A percentile compares a stretch with the other conserved stretches of the same genome.
These are phyloP conservation scores for Trissoscelio sp. DNA, from an alignment of 2,888 invertebrate species.

Conservation along the genomic window DNA sequence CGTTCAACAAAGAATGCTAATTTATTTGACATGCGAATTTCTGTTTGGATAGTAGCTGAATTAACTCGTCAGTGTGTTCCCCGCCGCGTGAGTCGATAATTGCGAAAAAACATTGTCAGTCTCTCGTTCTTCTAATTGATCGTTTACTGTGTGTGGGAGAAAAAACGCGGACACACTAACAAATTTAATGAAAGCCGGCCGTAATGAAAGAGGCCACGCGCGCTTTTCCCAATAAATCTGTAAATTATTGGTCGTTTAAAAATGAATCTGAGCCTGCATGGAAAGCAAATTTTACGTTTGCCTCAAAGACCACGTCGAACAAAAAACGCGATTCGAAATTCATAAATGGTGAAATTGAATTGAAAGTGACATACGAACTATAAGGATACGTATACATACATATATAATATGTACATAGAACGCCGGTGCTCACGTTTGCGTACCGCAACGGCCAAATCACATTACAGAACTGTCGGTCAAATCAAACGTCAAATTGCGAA, in stretches of 20 bases:
- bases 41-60: slow-evolving; percentile 8
- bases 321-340: slow-evolving; percentile 47
- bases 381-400: slow-evolving; percentile 58
- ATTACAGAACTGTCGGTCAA: slow-evolving; percentile 74
- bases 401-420: slow-evolving; percentile 63
- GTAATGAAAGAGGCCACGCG: slow-evolving; percentile 20
- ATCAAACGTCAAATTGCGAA: slow-evolving; percentile 78
- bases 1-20: slow-evolving; percentile 5
- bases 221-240: slow-evolving; percentile 23
- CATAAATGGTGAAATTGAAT: slow-evolving; percentile 56
- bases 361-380: slow-evolving; percentile 50
- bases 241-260: slow-evolving; percentile 43
- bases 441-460: slow-evolving; percentile 71
- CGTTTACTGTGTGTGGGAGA: slow-evolving; percentile 10
- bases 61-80: slow-evolving; percentile 26
- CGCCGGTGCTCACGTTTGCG: slow-evolving; percentile 57
- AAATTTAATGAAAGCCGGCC: slow-evolving; percentile 29
- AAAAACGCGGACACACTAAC: slow-evolving; percentile 17
- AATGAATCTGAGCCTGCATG: slow-evolving; percentile 17
- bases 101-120: slow-evolving; percentile 37
- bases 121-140: slow-evolving; percentile 36
- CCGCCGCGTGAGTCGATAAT: slow-evolving; percentile 15
- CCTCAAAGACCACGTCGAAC: slow-evolving; percentile 21
- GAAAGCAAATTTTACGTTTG: slow-evolving; percentile 30
- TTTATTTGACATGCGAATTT: slow-evolving; percentile 25